phyloP scores from a whole-genome alignment of 2,797 vertebrate species.

The Amblyraja radiata region DNA sequence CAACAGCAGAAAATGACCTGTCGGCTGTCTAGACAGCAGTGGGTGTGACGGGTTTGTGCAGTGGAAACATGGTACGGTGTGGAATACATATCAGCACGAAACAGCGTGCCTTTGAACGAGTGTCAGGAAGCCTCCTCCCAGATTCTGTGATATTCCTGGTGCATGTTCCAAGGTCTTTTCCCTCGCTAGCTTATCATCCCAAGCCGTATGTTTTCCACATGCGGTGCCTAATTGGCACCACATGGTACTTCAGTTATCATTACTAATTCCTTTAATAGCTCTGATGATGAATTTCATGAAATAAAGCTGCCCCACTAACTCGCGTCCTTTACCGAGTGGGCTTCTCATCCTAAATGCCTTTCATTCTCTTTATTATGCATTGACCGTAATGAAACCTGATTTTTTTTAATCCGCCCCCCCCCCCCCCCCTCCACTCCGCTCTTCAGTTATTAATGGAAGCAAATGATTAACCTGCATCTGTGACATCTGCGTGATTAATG shows the following conservation, averaged over 20 bases:
- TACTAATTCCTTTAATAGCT: conserved; percentile 46
- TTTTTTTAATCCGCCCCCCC: neutral
- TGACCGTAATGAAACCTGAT: neutral
- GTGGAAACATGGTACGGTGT: neutral
- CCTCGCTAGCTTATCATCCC: neutral
- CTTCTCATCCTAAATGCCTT: neutral
- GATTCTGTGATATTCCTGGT: neutral
- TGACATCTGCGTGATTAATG: conserved; percentile 13
- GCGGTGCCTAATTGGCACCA: conserved; percentile 50
- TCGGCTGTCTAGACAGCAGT: neutral
- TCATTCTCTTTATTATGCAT: neutral
- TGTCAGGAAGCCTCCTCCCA: neutral
- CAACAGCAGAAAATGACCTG: too few species aligned
- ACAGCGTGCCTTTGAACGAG: neutral
- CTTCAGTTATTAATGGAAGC: conserved; percentile 18
- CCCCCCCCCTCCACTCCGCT: too few species aligned
- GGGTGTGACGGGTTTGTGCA: neutral
- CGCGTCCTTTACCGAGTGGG: neutral
- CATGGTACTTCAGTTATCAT: conserved; percentile 48
- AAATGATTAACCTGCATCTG: neutral
- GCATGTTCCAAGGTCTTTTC: neutral
- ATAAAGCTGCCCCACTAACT: neutral
- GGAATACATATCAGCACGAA: neutral
- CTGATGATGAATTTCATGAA: conserved; percentile 48
- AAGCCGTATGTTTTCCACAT: conserved; percentile 27